These are phyloP conservation scores for Glyptemys insculpta DNA, from an alignment of 2,797 vertebrate species.

Conservation along the genomic window DNA sequence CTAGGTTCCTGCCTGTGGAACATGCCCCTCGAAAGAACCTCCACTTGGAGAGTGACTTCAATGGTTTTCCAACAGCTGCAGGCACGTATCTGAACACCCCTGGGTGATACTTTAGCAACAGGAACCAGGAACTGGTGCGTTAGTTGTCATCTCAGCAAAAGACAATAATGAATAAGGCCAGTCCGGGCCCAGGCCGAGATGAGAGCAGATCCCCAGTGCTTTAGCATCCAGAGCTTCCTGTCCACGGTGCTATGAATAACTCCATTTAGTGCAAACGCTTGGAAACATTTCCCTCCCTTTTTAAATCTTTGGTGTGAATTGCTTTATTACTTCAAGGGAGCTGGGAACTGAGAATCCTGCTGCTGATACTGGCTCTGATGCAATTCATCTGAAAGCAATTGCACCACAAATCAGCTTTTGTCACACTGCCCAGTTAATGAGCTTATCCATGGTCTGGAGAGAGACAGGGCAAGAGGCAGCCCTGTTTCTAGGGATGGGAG, in stretches of 20 bases:
- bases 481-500: rapidly evolving
- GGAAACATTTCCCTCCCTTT: background rate
- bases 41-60: no score
- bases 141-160: rapidly evolving
- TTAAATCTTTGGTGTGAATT: background rate
- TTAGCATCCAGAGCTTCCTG: background rate
- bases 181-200: background rate
- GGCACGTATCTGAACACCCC: background rate
- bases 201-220: background rate
- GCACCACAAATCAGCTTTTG: background rate
- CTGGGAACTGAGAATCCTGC: rapidly evolving
- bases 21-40: background rate
- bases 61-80: background rate
- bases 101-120: background rate
- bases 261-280: background rate
- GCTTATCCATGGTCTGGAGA: background rate
- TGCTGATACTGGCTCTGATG: background rate
- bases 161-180: no score
- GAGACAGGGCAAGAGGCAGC: background rate
- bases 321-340: background rate
- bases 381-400: background rate
- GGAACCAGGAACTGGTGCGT: background rate
- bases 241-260: rapidly evolving
- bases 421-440: background rate
- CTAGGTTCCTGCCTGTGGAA: rapidly evolving